Evolutionary conservation across 1,140 invertebrate genomes (phyloP), one percentile per base, ranked within the genome.

Genomic region (Procambarus clarkii): DNA sequence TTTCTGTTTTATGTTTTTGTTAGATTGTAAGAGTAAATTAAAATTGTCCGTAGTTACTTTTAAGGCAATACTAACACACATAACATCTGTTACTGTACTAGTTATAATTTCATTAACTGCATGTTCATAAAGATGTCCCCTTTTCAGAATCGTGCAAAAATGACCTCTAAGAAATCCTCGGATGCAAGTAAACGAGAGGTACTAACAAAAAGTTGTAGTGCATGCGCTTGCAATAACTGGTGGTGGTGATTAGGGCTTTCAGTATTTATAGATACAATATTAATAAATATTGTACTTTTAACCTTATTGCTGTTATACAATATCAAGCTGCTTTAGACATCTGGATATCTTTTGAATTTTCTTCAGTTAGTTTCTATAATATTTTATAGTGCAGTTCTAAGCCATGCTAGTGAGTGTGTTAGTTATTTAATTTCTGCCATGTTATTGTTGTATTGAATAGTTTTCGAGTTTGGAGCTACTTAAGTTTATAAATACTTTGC

Each of bases 181-280:
- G 87, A 89, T 74, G 64, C 79, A 89, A 89, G 87, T 89, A 89
- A 89, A 89, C 87, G 87, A 82, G 87, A 89, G 87, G 87, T 89
- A 88, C 85, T 87, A 82, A 89, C 79, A 58, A 21, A 44, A 18
- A 81, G 50, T 89, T 82, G 45, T 76, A 81, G 87, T 89, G 87
- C 87, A 89, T 89, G 87, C 48, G 87, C 87, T 89, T 89, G 64
- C 81, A 45, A 34, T 64, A 34, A 24, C 64, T 54, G 80, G 64
- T 80, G 86, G 44, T 81, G 86, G 78, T 78, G 71, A 18, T 77
- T 44, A 46, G 21, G 11, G 83, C 44, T 74, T 74, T 76, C 45
- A 46, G 4, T 54, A 48, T 76, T 34, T 50, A n/a, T 74, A 58
- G 69, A 54, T 34, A 64, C 46, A 44, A 50, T 2, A 34, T 8